A percentile compares a stretch with the other conserved stretches of the same genome.
These are phyloP conservation scores for Dicrostonyx torquatus DNA, from an alignment of 2,797 vertebrate species.

Conservation along the genomic window DNA sequence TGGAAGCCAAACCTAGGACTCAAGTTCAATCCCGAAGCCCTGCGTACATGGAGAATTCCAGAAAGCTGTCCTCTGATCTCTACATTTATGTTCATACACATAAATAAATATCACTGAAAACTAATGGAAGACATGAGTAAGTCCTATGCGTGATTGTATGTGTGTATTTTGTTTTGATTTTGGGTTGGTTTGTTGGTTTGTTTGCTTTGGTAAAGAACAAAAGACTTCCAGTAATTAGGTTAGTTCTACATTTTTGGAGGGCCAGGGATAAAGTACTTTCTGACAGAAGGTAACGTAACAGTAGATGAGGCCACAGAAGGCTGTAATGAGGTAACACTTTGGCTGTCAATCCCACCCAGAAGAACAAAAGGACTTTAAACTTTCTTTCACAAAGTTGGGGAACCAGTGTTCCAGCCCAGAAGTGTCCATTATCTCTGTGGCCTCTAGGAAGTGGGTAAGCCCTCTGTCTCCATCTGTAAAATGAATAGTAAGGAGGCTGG, in stretches of 20 bases:
- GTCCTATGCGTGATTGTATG: not conserved
- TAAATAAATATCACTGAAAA: not conserved
- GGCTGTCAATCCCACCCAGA: not conserved
- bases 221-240: not conserved
- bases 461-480: not conserved
- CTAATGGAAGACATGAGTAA: not conserved
- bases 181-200: not conserved
- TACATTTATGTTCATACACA: not conserved
- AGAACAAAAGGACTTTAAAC: not conserved
- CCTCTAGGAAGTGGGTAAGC: not conserved
- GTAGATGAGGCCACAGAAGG: not conserved
- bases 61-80: not conserved
- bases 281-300: not conserved
- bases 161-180: not conserved
- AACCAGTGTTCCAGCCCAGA: not conserved
- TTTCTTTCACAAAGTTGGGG: not conserved
- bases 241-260: not conserved
- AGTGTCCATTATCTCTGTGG: not conserved
- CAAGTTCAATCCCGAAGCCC: not conserved
- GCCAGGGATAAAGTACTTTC: not conserved
- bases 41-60: not conserved
- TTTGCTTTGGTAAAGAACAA: not conserved
- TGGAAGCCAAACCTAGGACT: not conserved
- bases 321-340: not conserved
- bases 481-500: not conserved